These are phyloP conservation scores for Vespertilio murinus DNA, from an alignment of 2,797 vertebrate genomes.

Conservation along the genomic window DNA sequence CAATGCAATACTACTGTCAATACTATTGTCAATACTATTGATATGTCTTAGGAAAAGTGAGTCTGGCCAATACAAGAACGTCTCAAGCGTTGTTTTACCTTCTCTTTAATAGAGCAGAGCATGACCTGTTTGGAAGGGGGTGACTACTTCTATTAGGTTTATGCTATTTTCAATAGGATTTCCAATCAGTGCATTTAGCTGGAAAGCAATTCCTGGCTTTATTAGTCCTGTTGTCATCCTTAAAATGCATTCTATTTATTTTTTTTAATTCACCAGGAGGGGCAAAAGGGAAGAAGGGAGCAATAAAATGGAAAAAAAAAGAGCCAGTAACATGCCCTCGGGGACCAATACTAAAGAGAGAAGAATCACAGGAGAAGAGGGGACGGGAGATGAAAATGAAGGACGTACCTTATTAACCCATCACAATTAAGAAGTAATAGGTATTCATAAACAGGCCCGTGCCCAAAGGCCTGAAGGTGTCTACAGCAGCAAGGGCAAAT, in stretches of 20 bases:
- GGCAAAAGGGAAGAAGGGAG: conserved; percentile 59
- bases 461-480: conserved; percentile 57
- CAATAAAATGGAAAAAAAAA: conserved; percentile 72
- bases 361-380: conserved; percentile 65
- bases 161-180: conserved; percentile 70
- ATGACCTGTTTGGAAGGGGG: conserved; percentile 69
- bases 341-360: conserved; percentile 71
- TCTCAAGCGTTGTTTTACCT: conserved; percentile 75
- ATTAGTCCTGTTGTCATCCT: conserved; percentile 76
- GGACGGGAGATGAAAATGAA: conserved; percentile 73
- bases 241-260: conserved; percentile 76
- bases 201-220: conserved; percentile 75
- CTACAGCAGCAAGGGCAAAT: conserved; percentile 54
- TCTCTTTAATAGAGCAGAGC: conserved; percentile 69
- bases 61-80: conserved; percentile 71
- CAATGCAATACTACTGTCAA: conserved; percentile 69
- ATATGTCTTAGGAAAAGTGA: conserved; percentile 74
- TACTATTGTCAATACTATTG: conserved; percentile 78
- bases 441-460: conserved; percentile 70
- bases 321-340: conserved; percentile 70
- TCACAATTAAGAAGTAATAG: conserved; percentile 77
- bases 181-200: conserved; percentile 77
- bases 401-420: conserved; percentile 74
- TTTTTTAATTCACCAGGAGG: conserved; percentile 75
- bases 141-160: conserved; percentile 78